Evolutionary conservation across 92 coral and sea anemone genomes (phyloP).

Genomic region (Ricordea florida): DNA sequence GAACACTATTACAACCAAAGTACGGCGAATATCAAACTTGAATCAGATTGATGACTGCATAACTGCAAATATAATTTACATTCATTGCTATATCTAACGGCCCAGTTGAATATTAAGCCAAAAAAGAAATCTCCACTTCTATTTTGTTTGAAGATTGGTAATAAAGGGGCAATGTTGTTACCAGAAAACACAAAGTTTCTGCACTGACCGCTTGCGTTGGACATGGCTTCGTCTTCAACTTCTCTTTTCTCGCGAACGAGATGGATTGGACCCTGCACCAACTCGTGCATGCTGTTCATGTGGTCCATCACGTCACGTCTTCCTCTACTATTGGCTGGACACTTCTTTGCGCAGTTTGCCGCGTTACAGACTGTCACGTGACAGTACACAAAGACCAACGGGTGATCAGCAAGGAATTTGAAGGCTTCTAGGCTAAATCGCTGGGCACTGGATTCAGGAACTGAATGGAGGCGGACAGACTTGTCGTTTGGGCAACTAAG

Average conservation of each 20-base stretch:
- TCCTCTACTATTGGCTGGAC: not conserved
- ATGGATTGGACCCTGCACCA: not conserved
- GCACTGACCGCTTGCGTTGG: no score
- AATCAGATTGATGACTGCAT: no score
- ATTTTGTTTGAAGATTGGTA: no score
- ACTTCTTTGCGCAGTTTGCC: slow-evolving; percentile 15
- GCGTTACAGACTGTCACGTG: not conserved
- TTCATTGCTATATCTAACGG: no score
- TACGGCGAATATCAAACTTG: no score
- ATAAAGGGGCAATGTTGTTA: no score
- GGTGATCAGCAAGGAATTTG: slow-evolving; percentile 21
- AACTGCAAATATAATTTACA: no score
- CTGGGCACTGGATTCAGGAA: not conserved
- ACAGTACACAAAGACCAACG: slow-evolving; percentile 11
- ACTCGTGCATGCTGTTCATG: not conserved
- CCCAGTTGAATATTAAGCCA: no score
- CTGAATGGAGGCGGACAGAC: not conserved
- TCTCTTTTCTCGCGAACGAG: not conserved
- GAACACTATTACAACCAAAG: no score
- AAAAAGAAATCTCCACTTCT: no score
- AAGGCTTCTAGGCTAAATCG: slow-evolving; percentile 22
- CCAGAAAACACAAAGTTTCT: no score
- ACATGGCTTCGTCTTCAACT: not conserved
- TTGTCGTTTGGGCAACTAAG: slow-evolving; percentile 19
- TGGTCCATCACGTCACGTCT: not conserved